Percentiles rank a stretch among this genome's conserved stretches.
phyloP scores from a whole-genome alignment of 2,888 invertebrate genomes.

The Brassicogethes aeneus region DNA sequence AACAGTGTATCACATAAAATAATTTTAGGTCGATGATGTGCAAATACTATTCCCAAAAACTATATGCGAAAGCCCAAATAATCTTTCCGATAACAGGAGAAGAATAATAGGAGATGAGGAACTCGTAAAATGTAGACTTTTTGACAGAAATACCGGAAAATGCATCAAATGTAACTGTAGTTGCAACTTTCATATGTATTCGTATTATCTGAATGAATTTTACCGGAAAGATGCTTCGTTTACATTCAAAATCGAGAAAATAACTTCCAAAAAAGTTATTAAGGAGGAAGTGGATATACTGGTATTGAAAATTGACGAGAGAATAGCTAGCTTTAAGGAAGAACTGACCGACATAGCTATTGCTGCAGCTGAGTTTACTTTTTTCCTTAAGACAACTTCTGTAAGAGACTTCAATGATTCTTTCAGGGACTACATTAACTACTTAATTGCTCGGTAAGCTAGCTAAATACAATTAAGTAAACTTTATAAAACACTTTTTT shows the following conservation, averaged over 20 bases:
- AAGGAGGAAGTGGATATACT: too few relatives aligned
- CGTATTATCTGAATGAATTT: background rate
- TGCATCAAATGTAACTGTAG: background rate
- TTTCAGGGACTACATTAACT: background rate
- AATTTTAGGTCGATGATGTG: background rate
- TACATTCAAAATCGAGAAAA: too few relatives aligned
- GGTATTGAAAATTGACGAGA: background rate
- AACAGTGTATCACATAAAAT: too few relatives aligned
- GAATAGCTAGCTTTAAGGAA: background rate
- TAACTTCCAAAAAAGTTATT: too few relatives aligned
- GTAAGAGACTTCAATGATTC: background rate
- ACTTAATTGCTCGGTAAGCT: background rate
- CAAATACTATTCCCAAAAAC: background rate
- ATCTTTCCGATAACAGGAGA: background rate
- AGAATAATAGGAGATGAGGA: background rate
- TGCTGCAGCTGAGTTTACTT: background rate
- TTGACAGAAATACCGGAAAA: background rate
- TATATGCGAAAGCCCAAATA: background rate
- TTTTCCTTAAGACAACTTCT: background rate
- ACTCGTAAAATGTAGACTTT: background rate
- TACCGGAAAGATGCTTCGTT: too few relatives aligned
- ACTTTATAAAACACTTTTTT: background rate
- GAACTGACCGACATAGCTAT: background rate
- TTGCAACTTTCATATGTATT: background rate
- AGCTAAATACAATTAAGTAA: background rate